These are phyloP conservation scores for Nipponacmea schrenckii DNA, from an alignment of 2,888 invertebrate genomes.

Conservation along the genomic window DNA sequence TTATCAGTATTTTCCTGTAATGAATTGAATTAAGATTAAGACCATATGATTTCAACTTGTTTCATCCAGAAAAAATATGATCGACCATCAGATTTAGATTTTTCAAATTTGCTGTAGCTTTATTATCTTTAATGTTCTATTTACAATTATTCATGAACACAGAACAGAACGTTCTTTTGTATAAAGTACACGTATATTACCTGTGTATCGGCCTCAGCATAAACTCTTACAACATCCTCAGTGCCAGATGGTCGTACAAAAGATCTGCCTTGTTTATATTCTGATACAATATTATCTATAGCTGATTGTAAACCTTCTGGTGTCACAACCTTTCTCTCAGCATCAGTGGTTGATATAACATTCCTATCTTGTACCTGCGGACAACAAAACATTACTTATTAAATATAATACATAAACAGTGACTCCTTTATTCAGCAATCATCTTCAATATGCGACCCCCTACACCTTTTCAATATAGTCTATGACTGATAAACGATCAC, in stretches of 20 bases:
- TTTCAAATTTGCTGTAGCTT: too few species aligned
- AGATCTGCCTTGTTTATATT: constrained; percentile 80
- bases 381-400: neutral
- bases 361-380: constrained; percentile 78
- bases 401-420: constrained; percentile 7
- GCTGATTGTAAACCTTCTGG: constrained; percentile 86
- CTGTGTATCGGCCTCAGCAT: constrained; percentile 87
- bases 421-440: neutral
- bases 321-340: constrained; percentile 82
- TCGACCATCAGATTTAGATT: too few species aligned
- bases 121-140: too few species aligned
- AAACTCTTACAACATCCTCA: constrained; percentile 94
- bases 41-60: too few species aligned
- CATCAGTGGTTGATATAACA: constrained; percentile 86
- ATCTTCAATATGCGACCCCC: too few species aligned
- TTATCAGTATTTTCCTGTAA: constrained; percentile 74
- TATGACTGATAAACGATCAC: too few species aligned
- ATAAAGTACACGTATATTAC: constrained; percentile 27
- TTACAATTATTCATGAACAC: too few species aligned
- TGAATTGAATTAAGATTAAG: neutral
- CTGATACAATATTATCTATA: constrained; percentile 79
- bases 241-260: constrained; percentile 98
- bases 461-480: too few species aligned
- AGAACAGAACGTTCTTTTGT: too few species aligned
- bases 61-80: neutral